Conservation (phyloP, 1,140 invertebrate genomes). For the Saccostrea glomerata region DNA sequence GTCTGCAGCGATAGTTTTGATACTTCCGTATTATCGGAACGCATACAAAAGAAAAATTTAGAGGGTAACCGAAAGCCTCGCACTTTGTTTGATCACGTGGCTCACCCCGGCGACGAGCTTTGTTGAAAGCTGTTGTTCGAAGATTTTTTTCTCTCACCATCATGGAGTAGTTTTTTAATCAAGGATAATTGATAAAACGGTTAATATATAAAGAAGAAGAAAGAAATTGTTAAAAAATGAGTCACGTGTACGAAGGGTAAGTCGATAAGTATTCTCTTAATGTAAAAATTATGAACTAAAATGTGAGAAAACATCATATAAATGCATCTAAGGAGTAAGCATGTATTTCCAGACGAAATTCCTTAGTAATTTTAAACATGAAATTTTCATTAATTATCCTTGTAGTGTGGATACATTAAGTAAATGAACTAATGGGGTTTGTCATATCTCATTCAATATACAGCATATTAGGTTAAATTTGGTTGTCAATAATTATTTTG, state of each 20-base stretch:
- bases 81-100: conserved; percentile 72
- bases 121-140: conserved; percentile 50
- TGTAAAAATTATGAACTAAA: not conserved
- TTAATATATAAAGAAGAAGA: not conserved
- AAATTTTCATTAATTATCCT: too few relatives aligned
- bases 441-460: too few relatives aligned
- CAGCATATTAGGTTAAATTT: too few relatives aligned
- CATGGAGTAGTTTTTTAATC: not conserved
- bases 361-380: too few relatives aligned
- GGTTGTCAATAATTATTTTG: too few relatives aligned
- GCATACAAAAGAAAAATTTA: not conserved
- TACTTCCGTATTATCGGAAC: conserved; percentile 11
- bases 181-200: not conserved
- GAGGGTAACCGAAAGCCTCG: not conserved
- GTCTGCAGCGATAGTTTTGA: not conserved
- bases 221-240: conserved; percentile 63
- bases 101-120: conserved; percentile 71
- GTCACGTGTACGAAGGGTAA: conserved; percentile 69
- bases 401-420: too few relatives aligned
- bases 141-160: not conserved
- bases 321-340: too few relatives aligned
- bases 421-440: too few relatives aligned
- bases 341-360: too few relatives aligned
- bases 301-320: too few relatives aligned
- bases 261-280: conserved; percentile 32